phyloP scores from a whole-genome alignment of 1,140 invertebrate species.

The Paraescarpia echinospica region DNA sequence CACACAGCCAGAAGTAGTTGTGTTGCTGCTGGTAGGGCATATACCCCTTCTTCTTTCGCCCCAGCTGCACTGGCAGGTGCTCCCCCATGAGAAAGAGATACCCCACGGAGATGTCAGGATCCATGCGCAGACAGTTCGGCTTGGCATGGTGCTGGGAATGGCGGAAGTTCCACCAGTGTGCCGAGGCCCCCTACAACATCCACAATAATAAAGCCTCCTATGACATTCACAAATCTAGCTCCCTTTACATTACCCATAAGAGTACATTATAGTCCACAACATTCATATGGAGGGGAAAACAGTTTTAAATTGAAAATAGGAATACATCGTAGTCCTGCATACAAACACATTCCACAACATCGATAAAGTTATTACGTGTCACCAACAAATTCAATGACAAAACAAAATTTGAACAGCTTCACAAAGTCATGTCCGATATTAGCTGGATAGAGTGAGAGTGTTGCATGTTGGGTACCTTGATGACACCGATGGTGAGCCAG shows the following conservation, averaged over 20 bases:
- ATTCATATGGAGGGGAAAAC: too few species aligned
- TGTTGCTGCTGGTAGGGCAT: constrained; percentile 42
- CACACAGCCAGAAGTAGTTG: constrained; percentile 38
- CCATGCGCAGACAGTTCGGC: constrained; percentile 54
- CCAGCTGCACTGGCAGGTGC: constrained; percentile 22
- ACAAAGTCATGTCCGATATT: not conserved
- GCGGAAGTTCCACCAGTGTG: constrained; percentile 57
- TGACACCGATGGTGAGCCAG: constrained; percentile 43
- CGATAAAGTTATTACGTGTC: too few species aligned
- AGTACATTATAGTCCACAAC: not conserved
- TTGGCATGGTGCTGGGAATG: constrained; percentile 58
- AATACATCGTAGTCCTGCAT: too few species aligned
- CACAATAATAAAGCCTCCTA: not conserved
- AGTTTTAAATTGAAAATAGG: too few species aligned
- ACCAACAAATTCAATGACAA: too few species aligned
- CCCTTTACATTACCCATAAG: not conserved
- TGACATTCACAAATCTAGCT: not conserved
- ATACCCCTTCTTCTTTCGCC: constrained; percentile 28
- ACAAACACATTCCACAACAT: too few species aligned
- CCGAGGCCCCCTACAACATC: constrained; percentile 47
- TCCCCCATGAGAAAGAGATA: constrained; percentile 52
- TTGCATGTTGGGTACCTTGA: constrained; percentile 40
- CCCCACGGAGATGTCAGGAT: constrained; percentile 53
- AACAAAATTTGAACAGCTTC: not conserved
- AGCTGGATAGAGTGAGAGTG: not conserved